A percentile compares a stretch with the other conserved stretches of the same genome.
These are phyloP conservation scores for Scopus umbretta DNA, from an alignment of 2,113 vertebrate species.

Conservation along the genomic window DNA sequence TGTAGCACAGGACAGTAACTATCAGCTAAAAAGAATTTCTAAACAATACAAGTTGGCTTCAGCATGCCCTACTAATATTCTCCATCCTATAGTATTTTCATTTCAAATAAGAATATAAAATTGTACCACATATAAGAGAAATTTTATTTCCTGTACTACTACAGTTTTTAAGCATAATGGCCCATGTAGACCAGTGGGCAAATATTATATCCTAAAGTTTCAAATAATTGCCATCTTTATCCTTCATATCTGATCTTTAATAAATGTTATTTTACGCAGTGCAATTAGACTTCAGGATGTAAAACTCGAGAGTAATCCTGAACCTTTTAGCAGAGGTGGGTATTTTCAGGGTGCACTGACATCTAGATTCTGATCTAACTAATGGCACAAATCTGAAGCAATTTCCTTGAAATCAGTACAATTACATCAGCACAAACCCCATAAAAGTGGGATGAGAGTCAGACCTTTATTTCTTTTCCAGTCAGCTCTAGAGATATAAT, in stretches of 20 bases:
- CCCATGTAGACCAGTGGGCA: neutral
- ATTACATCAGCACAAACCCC: conserved; percentile 7
- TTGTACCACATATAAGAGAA: neutral
- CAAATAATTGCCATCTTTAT: conserved; percentile 36
- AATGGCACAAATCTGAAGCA: conserved; percentile 36
- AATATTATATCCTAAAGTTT: conserved; percentile 48
- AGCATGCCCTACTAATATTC: neutral
- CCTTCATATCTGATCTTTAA: conserved; percentile 12
- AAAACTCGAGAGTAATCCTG: conserved; percentile 12
- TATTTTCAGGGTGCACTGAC: conserved; percentile 1
- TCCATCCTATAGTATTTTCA: neutral
- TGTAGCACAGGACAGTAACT: neutral
- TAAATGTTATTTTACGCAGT: conserved; percentile 33
- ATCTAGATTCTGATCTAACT: conserved; percentile 5
- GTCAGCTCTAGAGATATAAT: neutral
- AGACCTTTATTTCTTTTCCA: conserved; percentile 58
- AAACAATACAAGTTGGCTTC: neutral
- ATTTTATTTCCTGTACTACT: conserved; percentile 3
- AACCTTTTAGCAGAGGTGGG: conserved; percentile 20
- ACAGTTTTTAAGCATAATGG: neutral
- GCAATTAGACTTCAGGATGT: conserved; percentile 37
- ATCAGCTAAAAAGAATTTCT: neutral
- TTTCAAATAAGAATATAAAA: neutral
- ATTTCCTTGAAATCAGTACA: conserved; percentile 40
- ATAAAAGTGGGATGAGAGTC: conserved; percentile 15